Evolutionary conservation across 2,888 invertebrate species (phyloP), one percentile per base, ranked within the genome.

Genomic region (Caenorhabditis imperialis): DNA sequence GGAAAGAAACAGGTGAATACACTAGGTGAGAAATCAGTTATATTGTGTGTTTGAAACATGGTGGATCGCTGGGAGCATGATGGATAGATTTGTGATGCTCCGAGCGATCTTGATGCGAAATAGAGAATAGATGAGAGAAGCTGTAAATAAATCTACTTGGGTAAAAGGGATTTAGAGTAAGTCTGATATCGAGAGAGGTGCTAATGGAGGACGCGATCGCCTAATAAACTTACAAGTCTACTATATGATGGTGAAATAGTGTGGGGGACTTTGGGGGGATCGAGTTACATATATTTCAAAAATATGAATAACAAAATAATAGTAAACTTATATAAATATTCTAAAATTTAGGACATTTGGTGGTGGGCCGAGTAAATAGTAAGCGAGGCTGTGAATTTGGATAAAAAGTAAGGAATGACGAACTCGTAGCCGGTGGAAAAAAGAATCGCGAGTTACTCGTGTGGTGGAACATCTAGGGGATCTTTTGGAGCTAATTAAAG

Each of bases 201-300:
- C n/a, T 35, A 67, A 58, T 27, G 60, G 38, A 60, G 23, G 23
- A 60, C 20, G 47, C 20, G 35, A 12, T 27, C 20, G 60, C 8
- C 30, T 61, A 61, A 61, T 50, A 61, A 48, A 61, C 35, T 61
- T 61, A 62, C 62, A 62, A 27, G 16, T 44, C 48, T 61, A 51
- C 51, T 51, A 35, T 62, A 62, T 30, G 30, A 10, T n/a, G n/a
- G n/a, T 42, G 37, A 61, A 61, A 60, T 50, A 50, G 23, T 25
- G 44, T 14, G 6, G 8, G 38, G 47, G 20, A 20, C 12, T 23
- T 12, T 20, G 38, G 48, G 3, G 1, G 20, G 22, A 12, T 22
- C 23, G 18, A 25, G 60, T 61, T 50, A 61, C 60, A 61, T 63
- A 65, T 65, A 65, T 65, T 65, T 65, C 57, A 57, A 67, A 67